Evolutionary conservation across 2,113 vertebrate genomes (phyloP), one percentile per base, ranked within the genome.

Genomic region (Lanius ludovicianus): DNA sequence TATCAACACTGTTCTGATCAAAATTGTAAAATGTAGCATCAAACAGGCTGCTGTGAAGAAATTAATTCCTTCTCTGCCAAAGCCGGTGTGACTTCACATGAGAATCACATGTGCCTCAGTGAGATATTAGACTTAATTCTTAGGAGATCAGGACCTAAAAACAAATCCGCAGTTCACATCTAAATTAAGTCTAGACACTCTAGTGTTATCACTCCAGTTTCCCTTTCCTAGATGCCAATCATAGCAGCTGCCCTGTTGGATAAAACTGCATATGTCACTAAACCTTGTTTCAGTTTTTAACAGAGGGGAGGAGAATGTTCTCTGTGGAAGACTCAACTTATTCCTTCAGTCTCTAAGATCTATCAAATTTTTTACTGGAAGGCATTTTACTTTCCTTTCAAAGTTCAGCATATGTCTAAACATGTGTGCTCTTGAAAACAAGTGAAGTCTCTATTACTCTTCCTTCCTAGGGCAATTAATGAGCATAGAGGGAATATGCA

Each of bases 331-430:
- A 60, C 30, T 41, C 27, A 50, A 30, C 6, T 39, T 24, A 28
- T 37, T 60, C 35, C 39, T 76, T 65, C 47, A 87, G n/a, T 73
- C 33, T 76, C 47, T 56, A 39, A 74, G 31, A 67, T 82, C n/a
- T 80, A 44, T 60, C 37, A 79, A 28, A 57, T 73, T 62, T 91
- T 87, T 55, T 28, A 80, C n/a, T 62, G 59, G 47, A 89, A 86
- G 41, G 11, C 18, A 64, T 81, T 90, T 89, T 87, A 79, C 25
- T 89, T 96, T 89, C 71, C 56, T 87, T 91, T 59, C 39, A 84
- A 95, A 87, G 78, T 89, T 95, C 71, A 96, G 15, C 85, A 95
- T 82, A 56, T 97, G 84, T 81, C 50, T 90, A 92, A 95, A 74
- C 73, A 91, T 14, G 2, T 53, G 33, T 71, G 35, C 21, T 81